A percentile compares a stretch with the other conserved stretches of the same genome.
These are phyloP conservation scores for Ylistrum balloti DNA, from an alignment of 1,140 invertebrate species.

Conservation along the genomic window DNA sequence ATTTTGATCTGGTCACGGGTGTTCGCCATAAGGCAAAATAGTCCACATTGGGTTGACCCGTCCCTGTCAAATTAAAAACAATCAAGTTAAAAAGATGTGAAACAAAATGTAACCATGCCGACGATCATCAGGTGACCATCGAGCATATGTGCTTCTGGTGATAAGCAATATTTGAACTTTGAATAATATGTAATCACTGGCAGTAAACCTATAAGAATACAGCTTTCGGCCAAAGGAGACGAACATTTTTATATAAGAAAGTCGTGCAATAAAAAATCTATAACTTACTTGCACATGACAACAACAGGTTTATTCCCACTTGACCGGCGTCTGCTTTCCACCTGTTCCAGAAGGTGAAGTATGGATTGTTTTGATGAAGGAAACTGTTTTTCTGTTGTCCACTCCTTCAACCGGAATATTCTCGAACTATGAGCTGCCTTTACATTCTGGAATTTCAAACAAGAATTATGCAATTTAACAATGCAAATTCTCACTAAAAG, in stretches of 20 bases:
- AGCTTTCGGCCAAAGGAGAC: no score
- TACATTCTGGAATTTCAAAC: background rate
- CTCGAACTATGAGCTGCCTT: background rate
- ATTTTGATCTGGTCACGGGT: conserved; percentile 41
- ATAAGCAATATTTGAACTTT: no score
- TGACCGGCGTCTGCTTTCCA: background rate
- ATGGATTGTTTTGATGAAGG: background rate
- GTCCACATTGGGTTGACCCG: conserved; percentile 42
- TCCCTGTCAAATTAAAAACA: conserved; percentile 18
- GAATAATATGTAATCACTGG: no score
- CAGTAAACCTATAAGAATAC: no score
- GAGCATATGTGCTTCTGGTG: no score
- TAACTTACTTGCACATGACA: background rate
- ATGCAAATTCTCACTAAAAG: background rate
- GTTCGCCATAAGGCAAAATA: conserved; percentile 51
- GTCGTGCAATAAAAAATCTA: background rate
- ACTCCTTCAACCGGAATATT: background rate
- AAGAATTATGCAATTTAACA: background rate
- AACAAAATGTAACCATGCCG: background rate
- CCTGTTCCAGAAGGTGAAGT: background rate
- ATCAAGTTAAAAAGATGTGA: background rate
- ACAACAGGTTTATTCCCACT: background rate
- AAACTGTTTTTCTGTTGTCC: background rate
- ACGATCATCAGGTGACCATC: no score
- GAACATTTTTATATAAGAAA: background rate